Evolutionary conservation across 1,140 invertebrate species (phyloP), one percentile per base, ranked within the genome.

Genomic region (Calliphora vicina): DNA sequence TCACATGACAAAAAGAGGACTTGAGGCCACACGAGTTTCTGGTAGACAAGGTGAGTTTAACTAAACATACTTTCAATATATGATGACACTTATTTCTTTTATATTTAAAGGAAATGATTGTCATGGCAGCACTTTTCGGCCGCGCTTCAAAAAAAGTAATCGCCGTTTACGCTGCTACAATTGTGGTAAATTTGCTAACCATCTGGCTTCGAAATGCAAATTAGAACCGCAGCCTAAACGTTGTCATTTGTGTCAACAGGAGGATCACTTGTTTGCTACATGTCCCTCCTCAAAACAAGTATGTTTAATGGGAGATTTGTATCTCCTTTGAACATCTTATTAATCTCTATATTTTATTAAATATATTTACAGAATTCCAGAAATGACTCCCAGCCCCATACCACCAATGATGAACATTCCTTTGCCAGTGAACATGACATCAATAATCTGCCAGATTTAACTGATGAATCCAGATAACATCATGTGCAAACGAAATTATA

Each of bases 121-220:
- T 89, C 93, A 94, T 84, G 97, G 96, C 43, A 96, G 26, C 94
- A 96, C 87, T 91, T 96, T 86, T 91, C 95, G 87, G 93, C 95
- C 82, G 91, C 93, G 87, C 91, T 57, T 85, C 12, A 95, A 96
- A 88, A 97, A 96, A 91, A 93, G 96, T 84, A 95, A 95, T 90
- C 93, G 94, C 87, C 97, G 97, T 93, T 95, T 97, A 88, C 97
- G 96, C 87, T 97, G 96, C 91, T 97, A 97, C 91, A 97, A 97
- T 89, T 97, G 97, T 88, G 97, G 97, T 8, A 96, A 97, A 90
- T 96, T 97, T 89, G 95, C 96, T 35, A 97, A 97, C 91, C 97
- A 97, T 90, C 95, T 97, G 88, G 96, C 97, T 26, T 94, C 96
- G 67, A 97, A 97, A 90, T 97, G 97, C 90, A 94, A 93, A 82